Percentiles rank a stretch among this genome's conserved stretches.
phyloP scores from a whole-genome alignment of 2,797 vertebrate species.

The Chloroceryle inda region DNA sequence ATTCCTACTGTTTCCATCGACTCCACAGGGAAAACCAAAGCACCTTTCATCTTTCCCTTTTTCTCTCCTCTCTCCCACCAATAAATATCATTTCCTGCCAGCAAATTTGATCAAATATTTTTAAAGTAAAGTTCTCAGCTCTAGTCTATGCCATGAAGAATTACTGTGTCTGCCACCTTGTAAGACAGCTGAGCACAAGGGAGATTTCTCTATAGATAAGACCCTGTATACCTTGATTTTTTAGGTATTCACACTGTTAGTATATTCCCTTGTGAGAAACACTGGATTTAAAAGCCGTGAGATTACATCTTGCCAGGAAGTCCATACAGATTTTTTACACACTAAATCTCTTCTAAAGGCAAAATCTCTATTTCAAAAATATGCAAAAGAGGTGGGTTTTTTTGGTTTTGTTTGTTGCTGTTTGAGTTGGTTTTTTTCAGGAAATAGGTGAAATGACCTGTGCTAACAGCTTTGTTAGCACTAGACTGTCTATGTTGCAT shows the following conservation, averaged over 20 bases:
- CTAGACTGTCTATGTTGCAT: neutral
- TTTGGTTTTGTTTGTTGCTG: too few relatives aligned
- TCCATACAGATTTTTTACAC: neutral
- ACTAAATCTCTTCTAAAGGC: neutral
- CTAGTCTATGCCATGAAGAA: neutral
- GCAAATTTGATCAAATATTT: neutral
- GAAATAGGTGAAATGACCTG: fast-evolving
- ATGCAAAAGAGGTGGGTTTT: neutral
- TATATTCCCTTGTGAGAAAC: neutral
- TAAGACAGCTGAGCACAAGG: neutral
- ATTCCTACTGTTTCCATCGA: neutral
- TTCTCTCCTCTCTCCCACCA: neutral
- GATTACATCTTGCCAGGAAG: neutral
- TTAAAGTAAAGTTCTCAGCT: neutral
- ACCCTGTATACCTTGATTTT: neutral
- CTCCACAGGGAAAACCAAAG: neutral
- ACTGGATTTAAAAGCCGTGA: neutral
- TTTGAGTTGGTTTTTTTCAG: neutral
- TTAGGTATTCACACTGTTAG: neutral
- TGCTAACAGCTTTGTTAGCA: neutral
- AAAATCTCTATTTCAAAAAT: neutral
- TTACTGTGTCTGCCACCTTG: neutral
- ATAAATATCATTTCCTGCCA: neutral
- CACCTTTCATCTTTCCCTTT: neutral
- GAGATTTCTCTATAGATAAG: neutral